Conservation (phyloP, 2,797 vertebrate species). For the Sebastes cheni region DNA sequence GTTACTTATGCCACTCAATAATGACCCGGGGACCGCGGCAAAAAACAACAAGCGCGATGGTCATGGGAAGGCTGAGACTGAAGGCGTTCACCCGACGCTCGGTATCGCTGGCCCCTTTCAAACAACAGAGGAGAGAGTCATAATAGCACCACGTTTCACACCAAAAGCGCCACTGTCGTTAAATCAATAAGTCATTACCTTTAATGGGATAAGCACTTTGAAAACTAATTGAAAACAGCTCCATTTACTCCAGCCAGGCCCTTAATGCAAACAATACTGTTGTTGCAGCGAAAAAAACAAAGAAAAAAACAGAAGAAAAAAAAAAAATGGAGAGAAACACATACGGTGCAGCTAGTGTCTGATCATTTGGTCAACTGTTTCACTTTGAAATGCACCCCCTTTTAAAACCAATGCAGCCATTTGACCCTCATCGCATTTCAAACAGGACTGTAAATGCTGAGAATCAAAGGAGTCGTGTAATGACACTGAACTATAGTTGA, state of each 20-base stretch:
- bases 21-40: conserved; percentile 54
- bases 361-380: conserved; percentile 67
- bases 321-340: conserved; percentile 41
- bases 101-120: conserved; percentile 41
- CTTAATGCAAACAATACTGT: conserved; percentile 89
- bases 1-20: conserved; percentile 72
- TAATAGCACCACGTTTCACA: conserved; percentile 90
- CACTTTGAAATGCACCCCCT: conserved; percentile 43
- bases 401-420: conserved; percentile 10
- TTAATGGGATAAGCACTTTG: conserved; percentile 99
- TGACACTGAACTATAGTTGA: not conserved
- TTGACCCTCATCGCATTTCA: conserved; percentile 39
- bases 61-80: conserved; percentile 41
- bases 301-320: not conserved
- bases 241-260: conserved; percentile 91
- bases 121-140: conserved; percentile 79
- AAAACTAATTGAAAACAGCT: conserved; percentile 99
- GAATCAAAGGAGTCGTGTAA: not conserved
- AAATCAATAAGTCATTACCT: conserved; percentile 99
- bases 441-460: not conserved
- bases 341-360: conserved; percentile 22
- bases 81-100: conserved; percentile 46
- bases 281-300: conserved; percentile 74
- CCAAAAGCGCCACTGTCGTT: conserved; percentile 96
- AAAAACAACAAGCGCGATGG: conserved; percentile 39